These are phyloP conservation scores for Hesperophylax magnus DNA, from an alignment of 1,140 invertebrate genomes.

Conservation along the genomic window DNA sequence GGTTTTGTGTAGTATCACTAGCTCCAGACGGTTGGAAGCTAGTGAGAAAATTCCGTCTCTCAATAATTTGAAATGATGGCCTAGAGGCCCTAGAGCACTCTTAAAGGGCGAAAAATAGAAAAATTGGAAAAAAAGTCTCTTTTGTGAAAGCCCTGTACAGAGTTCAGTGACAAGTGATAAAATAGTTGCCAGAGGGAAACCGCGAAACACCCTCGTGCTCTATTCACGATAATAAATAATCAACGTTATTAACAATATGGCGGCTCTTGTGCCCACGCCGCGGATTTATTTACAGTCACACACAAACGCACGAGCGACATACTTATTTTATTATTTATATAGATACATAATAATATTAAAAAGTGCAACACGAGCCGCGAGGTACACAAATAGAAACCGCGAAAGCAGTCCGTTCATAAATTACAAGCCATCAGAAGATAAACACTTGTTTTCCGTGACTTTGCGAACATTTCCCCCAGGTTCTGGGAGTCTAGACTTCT, in stretches of 20 bases:
- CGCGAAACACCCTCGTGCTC: slow-evolving; percentile 16
- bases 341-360: neutral
- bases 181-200: slow-evolving; percentile 6
- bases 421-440: neutral
- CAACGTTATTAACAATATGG: slow-evolving; percentile 3
- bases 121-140: too few relatives aligned
- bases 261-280: slow-evolving; percentile 8
- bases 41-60: too few relatives aligned
- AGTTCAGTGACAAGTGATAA: neutral
- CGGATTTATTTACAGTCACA: slow-evolving; percentile 14
- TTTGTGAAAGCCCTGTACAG: too few relatives aligned
- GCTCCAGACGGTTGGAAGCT: too few relatives aligned
- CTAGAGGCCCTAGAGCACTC: too few relatives aligned
- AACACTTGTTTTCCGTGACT: slow-evolving; percentile 10
- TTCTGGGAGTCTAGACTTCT: too few relatives aligned
- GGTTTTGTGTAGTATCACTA: too few relatives aligned
- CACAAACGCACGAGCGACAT: neutral
- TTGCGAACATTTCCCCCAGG: too few relatives aligned
- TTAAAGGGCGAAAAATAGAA: too few relatives aligned
- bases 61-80: too few relatives aligned
- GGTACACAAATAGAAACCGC: slow-evolving; percentile 23
- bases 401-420: slow-evolving; percentile 33
- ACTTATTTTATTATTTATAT: neutral
- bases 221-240: slow-evolving; percentile 11
- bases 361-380: slow-evolving; percentile 6